These are phyloP conservation scores for Hemichromis elongatus DNA, from an alignment of 2,113 vertebrate genomes.

Conservation along the genomic window DNA sequence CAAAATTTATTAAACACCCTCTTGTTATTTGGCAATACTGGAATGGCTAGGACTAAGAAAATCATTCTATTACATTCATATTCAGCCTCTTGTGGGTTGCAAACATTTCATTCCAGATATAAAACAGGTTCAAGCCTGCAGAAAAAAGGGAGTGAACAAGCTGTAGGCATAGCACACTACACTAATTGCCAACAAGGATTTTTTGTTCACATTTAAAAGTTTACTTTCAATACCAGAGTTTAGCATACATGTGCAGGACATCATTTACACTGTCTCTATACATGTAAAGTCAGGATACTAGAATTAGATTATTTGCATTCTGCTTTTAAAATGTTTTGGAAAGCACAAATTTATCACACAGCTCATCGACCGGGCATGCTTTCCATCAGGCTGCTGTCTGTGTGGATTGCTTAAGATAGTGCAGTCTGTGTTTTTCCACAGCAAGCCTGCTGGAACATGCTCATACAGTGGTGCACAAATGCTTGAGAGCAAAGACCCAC, in stretches of 20 bases:
- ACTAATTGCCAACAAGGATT: neutral
- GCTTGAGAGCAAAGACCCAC: neutral
- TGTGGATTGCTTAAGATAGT: neutral
- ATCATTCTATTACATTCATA: neutral
- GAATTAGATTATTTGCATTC: neutral
- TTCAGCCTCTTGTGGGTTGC: neutral
- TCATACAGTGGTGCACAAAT: neutral
- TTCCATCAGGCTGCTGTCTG: neutral
- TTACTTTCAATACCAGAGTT: neutral
- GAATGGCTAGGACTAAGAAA: neutral
- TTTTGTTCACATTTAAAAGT: neutral
- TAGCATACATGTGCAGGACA: neutral
- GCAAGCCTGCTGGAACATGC: slow-evolving; percentile 21
- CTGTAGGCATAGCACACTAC: neutral
- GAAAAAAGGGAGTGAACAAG: neutral
- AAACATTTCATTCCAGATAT: neutral
- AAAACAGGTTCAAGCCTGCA: slow-evolving; percentile 7
- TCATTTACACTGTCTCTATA: neutral
- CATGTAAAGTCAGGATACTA: neutral
- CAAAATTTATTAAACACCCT: neutral
- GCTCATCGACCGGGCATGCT: neutral
- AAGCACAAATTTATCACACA: neutral
- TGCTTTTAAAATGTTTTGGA: neutral
- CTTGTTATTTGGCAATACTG: neutral
- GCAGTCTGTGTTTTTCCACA: slow-evolving; percentile 9